Percentiles rank a stretch among this genome's conserved stretches.
These are phyloP conservation scores for Anhinga anhinga DNA, from an alignment of 2,113 vertebrate species.

Conservation along the genomic window DNA sequence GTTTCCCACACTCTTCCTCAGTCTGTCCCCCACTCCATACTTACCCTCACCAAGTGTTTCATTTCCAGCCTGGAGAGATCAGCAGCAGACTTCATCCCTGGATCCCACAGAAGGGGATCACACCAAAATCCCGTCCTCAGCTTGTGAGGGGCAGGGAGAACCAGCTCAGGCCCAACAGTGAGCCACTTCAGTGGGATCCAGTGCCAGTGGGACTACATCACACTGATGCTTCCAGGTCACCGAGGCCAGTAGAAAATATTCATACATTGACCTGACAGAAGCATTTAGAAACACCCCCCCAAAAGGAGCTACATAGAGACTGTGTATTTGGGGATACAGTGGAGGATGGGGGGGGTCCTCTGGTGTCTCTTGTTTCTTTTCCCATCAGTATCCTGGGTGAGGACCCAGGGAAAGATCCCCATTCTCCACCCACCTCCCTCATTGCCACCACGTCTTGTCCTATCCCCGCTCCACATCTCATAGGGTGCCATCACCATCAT, in stretches of 20 bases:
- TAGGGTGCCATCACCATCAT: background rate
- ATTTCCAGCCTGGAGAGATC: background rate
- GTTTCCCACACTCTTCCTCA: background rate
- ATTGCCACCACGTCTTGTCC: background rate
- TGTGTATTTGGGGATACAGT: background rate
- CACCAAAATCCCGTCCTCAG: background rate
- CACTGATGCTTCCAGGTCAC: background rate
- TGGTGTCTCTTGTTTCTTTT: background rate
- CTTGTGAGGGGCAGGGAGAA: background rate
- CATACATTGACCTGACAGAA: background rate
- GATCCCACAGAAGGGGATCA: constrained; percentile 16
- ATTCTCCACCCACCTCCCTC: background rate
- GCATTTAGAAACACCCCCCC: background rate
- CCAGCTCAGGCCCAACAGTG: constrained; percentile 34
- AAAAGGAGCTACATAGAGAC: background rate
- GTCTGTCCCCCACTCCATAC: background rate
- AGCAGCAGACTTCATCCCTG: background rate
- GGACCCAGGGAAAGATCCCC: background rate
- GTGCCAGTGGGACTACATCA: background rate
- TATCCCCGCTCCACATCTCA: background rate
- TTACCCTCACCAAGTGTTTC: background rate
- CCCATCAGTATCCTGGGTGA: background rate
- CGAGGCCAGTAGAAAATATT: background rate
- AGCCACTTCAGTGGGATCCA: constrained; percentile 38
- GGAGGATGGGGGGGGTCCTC: background rate